Base-by-base conservation (phyloP, 1,140 invertebrate genomes). In the Drosophila pachea region DNA sequence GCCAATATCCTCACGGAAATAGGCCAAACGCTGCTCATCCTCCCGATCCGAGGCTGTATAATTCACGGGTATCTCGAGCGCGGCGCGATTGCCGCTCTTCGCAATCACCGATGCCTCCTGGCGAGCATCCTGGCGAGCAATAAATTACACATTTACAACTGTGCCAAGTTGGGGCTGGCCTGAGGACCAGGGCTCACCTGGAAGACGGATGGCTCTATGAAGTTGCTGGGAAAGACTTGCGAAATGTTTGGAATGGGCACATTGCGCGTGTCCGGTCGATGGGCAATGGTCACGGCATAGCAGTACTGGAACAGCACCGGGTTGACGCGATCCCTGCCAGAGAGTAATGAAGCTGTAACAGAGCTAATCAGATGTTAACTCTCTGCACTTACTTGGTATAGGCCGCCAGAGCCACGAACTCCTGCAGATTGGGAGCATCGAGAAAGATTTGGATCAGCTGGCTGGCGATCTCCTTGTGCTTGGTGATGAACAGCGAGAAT, bases 21-120 rank as follows among this genome's bases (percentile, higher is more conserved):
- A 94, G 1, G 93, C 91, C 49, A 94, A 42, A 7, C 92, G 91
- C 75, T 94, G 93, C 65, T 94, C 93, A 31, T 90, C 88, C 66
- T 93, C 92, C 38, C 92, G 89, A 76, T 94, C 92, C 0, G 92
- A 92, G 0, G 93, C 94, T 2, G 93, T 93, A 74, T 91, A 94
- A 76, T 94, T 92, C 64, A 90, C 90, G 7, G 93, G 92, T 68
- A 94, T 93, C 59, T 92, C 91, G 43, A 94, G 91, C 5, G 62
- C 56, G 5, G 86, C 64, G 9, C 88, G 77, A 32, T 59, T 70
- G 0, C 82, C 86, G 11, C 58, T 74, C 36, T 82, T 58, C 0
- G 66, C 60, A 35, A 90, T 78, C 0, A 88, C 59, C 0, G 90
- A 88, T 4, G 90, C 90, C 50, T 90, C 77, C 56, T 92, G 91